Base-by-base conservation (phyloP, 2,797 vertebrate genomes). In the Enteromius fasciolatus region DNA sequence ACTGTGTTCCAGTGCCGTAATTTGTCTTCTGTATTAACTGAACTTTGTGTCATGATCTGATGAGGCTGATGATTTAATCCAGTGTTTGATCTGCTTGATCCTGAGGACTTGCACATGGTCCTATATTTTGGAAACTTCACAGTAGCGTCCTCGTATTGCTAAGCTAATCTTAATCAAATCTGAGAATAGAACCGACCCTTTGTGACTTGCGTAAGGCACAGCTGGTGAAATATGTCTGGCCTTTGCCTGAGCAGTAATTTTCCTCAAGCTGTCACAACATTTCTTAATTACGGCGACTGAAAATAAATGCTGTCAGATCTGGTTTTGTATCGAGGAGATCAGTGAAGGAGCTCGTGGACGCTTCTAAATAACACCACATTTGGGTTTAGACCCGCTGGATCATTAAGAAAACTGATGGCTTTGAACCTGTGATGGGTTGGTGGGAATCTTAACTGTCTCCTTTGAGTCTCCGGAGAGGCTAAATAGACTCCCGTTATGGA, bases 201-300 rank as follows among this genome's bases (percentile, higher is more conserved):
- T 83, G 33, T 79, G 76, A 23, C 3, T 67, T 52, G 61, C 33
- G 46, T 57, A 83, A 77, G 74, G 44, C 74, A 18, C 80, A 78
- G 80, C 80, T 84, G 87, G 39, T 70, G 59, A 81, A 74, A 81
- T 70, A 25, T 10, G 25, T 59, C 59, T 81, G 81, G 75, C 81
- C 7, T 25, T 39, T 39, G 36, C 73, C 76, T 28, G 68, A 85
- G 50, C 15, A 25, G 73, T 73, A 84, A 80, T 81, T 76, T 75
- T 20, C 54, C 52, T 23, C 20, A 73, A 57, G 77, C 78, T 36
- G 33, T 82, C 36, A 78, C 69, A 81, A 77, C 57, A 80, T 36
- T 73, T 76, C 73, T 57, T 82, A 87, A 87, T 87, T 86, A 84
- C 57, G 57, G 61, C n/a, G 18, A 74, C 77, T 72, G 70, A 76